Conservation (phyloP, 2,113 vertebrate genomes). For the Tinamus guttatus region DNA sequence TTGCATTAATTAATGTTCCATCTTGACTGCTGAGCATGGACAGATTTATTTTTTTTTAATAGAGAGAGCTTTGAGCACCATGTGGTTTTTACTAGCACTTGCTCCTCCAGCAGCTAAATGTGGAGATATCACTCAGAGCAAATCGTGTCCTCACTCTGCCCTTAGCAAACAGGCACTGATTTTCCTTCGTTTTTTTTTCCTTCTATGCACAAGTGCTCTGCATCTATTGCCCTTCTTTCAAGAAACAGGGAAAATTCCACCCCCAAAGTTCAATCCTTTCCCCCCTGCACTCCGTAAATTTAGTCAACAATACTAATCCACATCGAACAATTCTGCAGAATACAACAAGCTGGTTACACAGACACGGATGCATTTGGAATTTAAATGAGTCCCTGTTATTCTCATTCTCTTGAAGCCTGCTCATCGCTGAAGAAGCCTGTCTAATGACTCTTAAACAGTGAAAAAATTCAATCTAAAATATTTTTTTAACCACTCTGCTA, state of each 20-base stretch:
- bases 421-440: constrained; percentile 26
- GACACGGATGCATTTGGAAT: constrained; percentile 46
- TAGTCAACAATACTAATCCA: constrained; percentile 73
- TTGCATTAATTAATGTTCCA: constrained; percentile 51
- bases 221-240: constrained; percentile 19
- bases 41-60: constrained; percentile 68
- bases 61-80: constrained; percentile 59
- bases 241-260: constrained; percentile 47
- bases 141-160: constrained; percentile 41
- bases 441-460: constrained; percentile 38
- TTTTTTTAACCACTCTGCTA: neutral
- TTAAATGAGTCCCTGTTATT: constrained; percentile 62
- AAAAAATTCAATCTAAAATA: constrained; percentile 23
- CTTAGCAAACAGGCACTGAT: constrained; percentile 22
- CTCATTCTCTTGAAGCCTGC: constrained; percentile 53
- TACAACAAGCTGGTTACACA: constrained; percentile 68
- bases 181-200: neutral
- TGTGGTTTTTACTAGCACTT: constrained; percentile 64
- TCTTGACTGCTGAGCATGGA: constrained; percentile 25
- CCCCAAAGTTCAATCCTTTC: constrained; percentile 51
- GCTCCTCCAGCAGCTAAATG: constrained; percentile 54
- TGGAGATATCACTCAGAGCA: constrained; percentile 45
- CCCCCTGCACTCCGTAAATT: constrained; percentile 28
- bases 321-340: constrained; percentile 62
- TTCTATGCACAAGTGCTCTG: constrained; percentile 22